phyloP scores from a whole-genome alignment of 2,113 vertebrate species.

The Gnathonemus longibarbis region DNA sequence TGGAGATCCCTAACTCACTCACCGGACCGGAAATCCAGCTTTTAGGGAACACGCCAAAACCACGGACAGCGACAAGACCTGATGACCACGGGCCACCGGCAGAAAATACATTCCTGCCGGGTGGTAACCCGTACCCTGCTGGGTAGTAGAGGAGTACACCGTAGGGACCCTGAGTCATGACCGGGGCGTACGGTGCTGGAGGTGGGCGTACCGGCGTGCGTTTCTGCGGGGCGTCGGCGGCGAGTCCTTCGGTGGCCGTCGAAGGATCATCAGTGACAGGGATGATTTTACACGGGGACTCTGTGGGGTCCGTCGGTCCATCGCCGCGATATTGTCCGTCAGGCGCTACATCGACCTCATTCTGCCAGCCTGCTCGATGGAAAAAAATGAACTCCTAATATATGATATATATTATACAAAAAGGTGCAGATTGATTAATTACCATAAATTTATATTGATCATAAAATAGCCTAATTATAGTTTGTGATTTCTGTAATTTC shows the following conservation, averaged over 20 bases:
- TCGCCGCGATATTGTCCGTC: background rate
- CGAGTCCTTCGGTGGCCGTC: background rate
- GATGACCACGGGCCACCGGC: background rate
- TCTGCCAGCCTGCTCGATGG: background rate
- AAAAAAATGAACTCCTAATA: background rate
- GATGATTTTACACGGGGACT: conserved; percentile 4
- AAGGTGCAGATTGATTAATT: background rate
- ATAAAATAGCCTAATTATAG: background rate
- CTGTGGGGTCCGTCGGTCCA: background rate
- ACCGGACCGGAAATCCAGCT: background rate
- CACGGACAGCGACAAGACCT: background rate
- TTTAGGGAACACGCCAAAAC: background rate
- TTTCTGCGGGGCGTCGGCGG: background rate
- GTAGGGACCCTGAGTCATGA: background rate
- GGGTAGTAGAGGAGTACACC: background rate
- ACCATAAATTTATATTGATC: background rate
- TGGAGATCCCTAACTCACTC: background rate
- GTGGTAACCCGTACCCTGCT: background rate
- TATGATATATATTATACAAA: too few relatives aligned
- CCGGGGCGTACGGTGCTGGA: background rate
- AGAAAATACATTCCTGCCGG: background rate
- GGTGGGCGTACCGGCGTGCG: background rate
- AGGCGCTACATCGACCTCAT: background rate
- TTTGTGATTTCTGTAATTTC: background rate
- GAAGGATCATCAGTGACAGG: background rate